Percentiles rank a stretch among this genome's conserved stretches.
Evolutionary conservation across 2,888 invertebrate species (phyloP).

Genomic region (Cecidostiba fungosa): DNA sequence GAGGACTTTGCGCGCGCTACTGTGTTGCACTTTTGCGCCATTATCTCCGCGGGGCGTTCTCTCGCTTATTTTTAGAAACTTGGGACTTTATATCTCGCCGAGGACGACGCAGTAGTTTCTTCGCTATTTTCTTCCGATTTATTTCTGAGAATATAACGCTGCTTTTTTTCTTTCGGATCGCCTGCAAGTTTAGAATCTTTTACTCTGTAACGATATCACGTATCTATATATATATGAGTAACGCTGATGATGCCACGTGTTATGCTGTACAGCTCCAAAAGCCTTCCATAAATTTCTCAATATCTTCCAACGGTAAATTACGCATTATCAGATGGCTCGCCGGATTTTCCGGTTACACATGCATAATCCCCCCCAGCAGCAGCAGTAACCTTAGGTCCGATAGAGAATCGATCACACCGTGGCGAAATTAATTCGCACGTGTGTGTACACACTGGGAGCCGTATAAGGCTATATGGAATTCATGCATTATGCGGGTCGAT

Average conservation of each 20-base stretch:
- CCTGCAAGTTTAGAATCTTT: neutral
- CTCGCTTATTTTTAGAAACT: constrained; percentile 44
- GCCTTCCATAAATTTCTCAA: neutral
- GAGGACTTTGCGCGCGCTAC: neutral
- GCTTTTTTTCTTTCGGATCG: neutral
- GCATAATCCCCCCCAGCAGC: neutral
- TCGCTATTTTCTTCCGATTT: neutral
- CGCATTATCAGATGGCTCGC: neutral
- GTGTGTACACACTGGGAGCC: neutral
- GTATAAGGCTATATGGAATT: constrained; percentile 51
- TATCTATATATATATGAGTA: too few species aligned
- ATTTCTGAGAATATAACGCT: neutral
- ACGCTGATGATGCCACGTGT: too few species aligned
- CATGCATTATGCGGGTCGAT: constrained; percentile 64
- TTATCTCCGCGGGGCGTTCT: neutral
- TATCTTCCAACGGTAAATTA: constrained; percentile 1
- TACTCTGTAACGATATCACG: too few species aligned
- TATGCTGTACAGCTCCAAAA: too few species aligned
- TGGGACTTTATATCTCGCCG: constrained; percentile 17
- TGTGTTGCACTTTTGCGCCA: neutral
- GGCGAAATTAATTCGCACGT: constrained; percentile 51
- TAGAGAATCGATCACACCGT: constrained; percentile 25
- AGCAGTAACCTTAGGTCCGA: neutral
- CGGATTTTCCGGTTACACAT: neutral
- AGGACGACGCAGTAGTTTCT: neutral